phyloP scores from a whole-genome alignment of 2,113 vertebrate genomes.

The Labrus mixtus region DNA sequence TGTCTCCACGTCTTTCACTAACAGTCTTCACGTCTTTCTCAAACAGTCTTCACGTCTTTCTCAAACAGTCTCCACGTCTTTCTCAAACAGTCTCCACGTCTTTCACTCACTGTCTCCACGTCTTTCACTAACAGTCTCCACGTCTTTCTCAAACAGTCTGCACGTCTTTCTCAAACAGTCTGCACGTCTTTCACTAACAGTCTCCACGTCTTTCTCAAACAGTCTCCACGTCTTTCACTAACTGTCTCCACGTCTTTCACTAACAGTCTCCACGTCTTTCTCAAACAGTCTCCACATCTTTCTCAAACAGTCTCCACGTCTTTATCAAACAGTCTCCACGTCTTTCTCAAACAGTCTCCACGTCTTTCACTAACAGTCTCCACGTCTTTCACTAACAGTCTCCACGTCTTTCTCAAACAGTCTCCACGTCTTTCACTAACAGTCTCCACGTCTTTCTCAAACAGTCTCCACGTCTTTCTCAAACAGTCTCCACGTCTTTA shows the following conservation, averaged over 20 bases:
- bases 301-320: not conserved
- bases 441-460: slow-evolving; percentile 1
- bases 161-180: not conserved
- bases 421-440: not conserved
- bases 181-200: not conserved
- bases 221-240: no score
- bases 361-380: not conserved
- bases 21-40: not conserved
- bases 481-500: not conserved
- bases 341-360: no score
- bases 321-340: no score
- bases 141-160: not conserved
- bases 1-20: not conserved
- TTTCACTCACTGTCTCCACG: not conserved
- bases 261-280: not conserved
- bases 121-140: no score
- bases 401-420: no score
- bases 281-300: not conserved
- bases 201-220: slow-evolving; percentile 3
- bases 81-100: no score
- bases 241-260: no score
- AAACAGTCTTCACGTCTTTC: not conserved
- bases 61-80: no score
- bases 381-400: not conserved
- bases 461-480: not conserved